Evolutionary conservation across 2,888 invertebrate species (phyloP), one percentile per base, ranked within the genome.

Genomic region (Parnassius smintheus): DNA sequence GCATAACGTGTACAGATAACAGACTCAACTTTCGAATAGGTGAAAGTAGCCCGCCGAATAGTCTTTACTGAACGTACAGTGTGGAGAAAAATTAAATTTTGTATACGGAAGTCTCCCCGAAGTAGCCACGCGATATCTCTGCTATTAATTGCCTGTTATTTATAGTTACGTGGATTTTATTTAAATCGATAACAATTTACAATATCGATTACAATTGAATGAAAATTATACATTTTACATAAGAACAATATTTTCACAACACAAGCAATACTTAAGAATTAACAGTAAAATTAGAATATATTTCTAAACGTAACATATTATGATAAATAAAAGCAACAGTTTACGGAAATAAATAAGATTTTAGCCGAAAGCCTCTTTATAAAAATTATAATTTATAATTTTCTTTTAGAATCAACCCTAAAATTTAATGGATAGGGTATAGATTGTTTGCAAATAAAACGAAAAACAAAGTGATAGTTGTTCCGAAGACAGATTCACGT

Each of bases 11-110:
- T 58, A 58, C 65, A 65, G 66, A 70, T 69, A 56, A 56, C 51
- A 59, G 59, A 7, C 51, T 63, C 68, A 70, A 76, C 76, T 76
- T 76, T 76, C 76, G 75, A 76, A 75, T 70, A 61, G 63, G 75
- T 72, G 76, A 75, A 75, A 75, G 75, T 75, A 66, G 53, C 22
- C 42, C 52, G 51, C 51, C 53, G 57, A 62, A 62, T 62, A 60
- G 52, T 61, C 51, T 61, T 52, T 46, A 44, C 22, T 54, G 35
- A 9, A 50, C 42, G 49, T 35, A 35, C 4, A 49, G 60, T 56
- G 64, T 59, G 59, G 59, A 51, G 56, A 60, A 60, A 64, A 64
- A 64, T 60, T 53, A 55, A 61, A 65, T 57, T 65, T 61, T 54
- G 58, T 61, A 61, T 58, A 57, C 64, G 61, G 64, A 65, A 65